Base-by-base conservation (phyloP, 2,888 invertebrate genomes). In the Gari tellinella region DNA sequence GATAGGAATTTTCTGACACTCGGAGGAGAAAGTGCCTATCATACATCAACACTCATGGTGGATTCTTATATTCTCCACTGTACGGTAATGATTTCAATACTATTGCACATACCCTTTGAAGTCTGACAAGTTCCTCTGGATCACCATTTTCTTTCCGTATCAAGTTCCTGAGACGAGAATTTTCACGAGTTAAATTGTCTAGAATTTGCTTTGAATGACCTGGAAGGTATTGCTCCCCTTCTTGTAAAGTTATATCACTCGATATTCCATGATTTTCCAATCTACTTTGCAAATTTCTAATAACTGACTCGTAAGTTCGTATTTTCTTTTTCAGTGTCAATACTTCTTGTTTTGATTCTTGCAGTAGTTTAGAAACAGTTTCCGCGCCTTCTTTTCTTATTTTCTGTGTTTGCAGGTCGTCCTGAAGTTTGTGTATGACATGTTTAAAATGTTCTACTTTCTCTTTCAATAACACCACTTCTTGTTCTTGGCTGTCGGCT, bases 111-210 rank as follows among this genome's bases (percentile, higher is more conserved):
- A 85, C 85, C 82, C 84, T 78, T 56, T 81, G 82, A 7, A 81
- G 52, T 60, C 63, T 62, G 2, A 53, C 62, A 19, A 83, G 56
- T 53, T 85, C 85, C 64, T 85, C 84, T n/a, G 80, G 82, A 45
- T 86, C 81, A 5, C 70, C 73, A 12, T 66, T 64, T 45, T 67
- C 62, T 1, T 68, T 66, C 46, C 78, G 63, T 15, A 85, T 46
- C 17, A 86, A 40, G 43, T 80, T 83, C 23, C 85, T 65, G 7
- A 89, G 69, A 49, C 88, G 61, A 19, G 85, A 76, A 60, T 89
- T 89, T 76, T 89, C 88, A 51, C 85, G 67, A 0, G 86, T 83
- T 37, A 89, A 63, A 69, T 88, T 88, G 57, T 88, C 88, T 21
- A 89, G 60, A 14, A 86, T 72, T 48, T 83, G 82, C 66, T 86